phyloP scores from a whole-genome alignment of 2,113 vertebrate genomes.

The Hirundichthys speculiger region DNA sequence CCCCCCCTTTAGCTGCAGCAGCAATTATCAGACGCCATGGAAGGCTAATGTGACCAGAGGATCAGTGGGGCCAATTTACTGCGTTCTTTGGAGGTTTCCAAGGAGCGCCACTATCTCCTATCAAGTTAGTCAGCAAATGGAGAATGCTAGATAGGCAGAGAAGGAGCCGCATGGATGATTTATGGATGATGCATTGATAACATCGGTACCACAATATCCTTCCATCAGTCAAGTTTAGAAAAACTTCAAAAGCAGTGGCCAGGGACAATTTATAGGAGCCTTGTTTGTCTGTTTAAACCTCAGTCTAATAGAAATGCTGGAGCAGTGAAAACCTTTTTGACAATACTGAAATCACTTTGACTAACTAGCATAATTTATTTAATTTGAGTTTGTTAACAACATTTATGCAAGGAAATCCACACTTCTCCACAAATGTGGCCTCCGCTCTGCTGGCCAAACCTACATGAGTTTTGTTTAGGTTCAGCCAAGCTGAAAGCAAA shows the following conservation, averaged over 20 bases:
- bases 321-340: no score
- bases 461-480: no score
- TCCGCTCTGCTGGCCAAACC: no score
- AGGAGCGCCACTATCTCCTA: slow-evolving; percentile 41
- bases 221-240: slow-evolving; percentile 20
- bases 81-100: slow-evolving; percentile 39
- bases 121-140: slow-evolving; percentile 34
- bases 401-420: no score
- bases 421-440: no score
- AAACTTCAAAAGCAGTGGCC: not conserved
- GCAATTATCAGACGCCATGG: slow-evolving; percentile 71
- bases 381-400: no score
- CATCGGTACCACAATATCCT: slow-evolving; percentile 6
- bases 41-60: slow-evolving; percentile 46
- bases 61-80: slow-evolving; percentile 40
- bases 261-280: slow-evolving; percentile 1
- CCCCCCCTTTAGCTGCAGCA: slow-evolving; percentile 46
- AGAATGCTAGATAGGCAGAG: slow-evolving; percentile 42
- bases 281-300: no score
- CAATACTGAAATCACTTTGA: no score
- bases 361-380: no score
- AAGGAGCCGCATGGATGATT: slow-evolving; percentile 49
- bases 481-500: no score
- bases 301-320: no score
- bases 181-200: slow-evolving; percentile 40